Evolutionary conservation across 2,113 vertebrate species (phyloP), one percentile per base, ranked within the genome.

Genomic region (Neodontobutis hainanensis): DNA sequence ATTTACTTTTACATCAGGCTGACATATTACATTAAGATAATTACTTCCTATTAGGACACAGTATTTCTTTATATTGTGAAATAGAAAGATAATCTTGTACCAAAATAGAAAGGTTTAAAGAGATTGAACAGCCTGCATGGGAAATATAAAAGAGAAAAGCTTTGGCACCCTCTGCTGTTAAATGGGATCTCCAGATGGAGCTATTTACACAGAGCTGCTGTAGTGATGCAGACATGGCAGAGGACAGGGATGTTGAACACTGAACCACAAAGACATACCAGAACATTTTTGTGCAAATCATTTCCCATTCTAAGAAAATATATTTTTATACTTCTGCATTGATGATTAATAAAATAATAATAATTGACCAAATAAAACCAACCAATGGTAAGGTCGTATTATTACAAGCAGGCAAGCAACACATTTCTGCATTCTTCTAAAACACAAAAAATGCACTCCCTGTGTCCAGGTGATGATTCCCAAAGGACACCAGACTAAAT

Each of bases 161-260:
- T 94, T 94, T 92, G 91, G 92, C 92, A 91, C 92, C 92, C 92
- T 93, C 92, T 94, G 92, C 89, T 94, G 92, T 93, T 92, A 79
- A 76, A 69, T 75, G 82, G 36, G 72, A 74, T 85, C 74, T 91
- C 85, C 75, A 83, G 80, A 88, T 88, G 84, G 81, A 78, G 66
- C 47, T 81, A 68, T 77, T 72, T 84, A 70, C 78, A 78, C 64
- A 83, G 74, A 63, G 19, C 77, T 77, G 70, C 77, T 71, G 74
- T 60, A 59, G 57, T 65, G 64, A 69, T 65, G 56, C 66, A 80
- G 68, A 65, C 70, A 52, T 73, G 65, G 61, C 59, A 76, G 75
- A 84, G 73, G 58, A 66, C 61, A 78, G 75, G 73, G 50, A 61
- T 46, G 68, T 27, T 2, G 15, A 69, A 68, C 70, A 63, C 75